A percentile compares a stretch with the other conserved stretches of the same genome.
phyloP scores from a whole-genome alignment of 2,888 invertebrate genomes.

The Ophion slaviceki region DNA sequence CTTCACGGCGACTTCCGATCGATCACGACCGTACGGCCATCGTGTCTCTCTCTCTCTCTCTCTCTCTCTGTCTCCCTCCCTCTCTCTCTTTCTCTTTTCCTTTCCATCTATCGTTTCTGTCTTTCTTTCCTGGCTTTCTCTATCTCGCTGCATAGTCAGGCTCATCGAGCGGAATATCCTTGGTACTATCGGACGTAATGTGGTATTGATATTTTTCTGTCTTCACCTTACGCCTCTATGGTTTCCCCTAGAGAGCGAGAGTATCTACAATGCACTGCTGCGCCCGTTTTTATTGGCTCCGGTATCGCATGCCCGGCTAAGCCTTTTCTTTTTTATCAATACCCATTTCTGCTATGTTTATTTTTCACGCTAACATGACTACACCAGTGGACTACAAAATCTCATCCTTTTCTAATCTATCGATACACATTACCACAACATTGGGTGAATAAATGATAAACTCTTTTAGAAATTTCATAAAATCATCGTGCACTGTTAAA shows the following conservation, averaged over 20 bases:
- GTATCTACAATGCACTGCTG: not conserved
- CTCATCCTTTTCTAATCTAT: too few relatives aligned
- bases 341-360: not conserved
- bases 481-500: too few relatives aligned
- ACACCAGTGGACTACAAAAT: too few relatives aligned
- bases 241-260: not conserved
- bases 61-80: conserved; percentile 19
- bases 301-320: not conserved
- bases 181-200: conserved; percentile 27
- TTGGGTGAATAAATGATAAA: too few relatives aligned
- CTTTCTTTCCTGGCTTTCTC: not conserved
- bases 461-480: too few relatives aligned
- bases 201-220: conserved; percentile 58
- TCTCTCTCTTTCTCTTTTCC: conserved; percentile 1
- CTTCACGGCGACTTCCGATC: conserved; percentile 49
- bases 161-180: conserved; percentile 46
- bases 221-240: not conserved
- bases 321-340: not conserved
- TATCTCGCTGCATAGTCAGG: conserved; percentile 23
- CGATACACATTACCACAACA: too few relatives aligned
- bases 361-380: not conserved
- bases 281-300: conserved; percentile 31
- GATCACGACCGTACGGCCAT: conserved; percentile 54
- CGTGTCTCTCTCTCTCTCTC: conserved; percentile 9
- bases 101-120: conserved; percentile 53